Evolutionary conservation across 2,888 invertebrate species (phyloP).

Genomic region (Gymnoscelis rufifasciata): DNA sequence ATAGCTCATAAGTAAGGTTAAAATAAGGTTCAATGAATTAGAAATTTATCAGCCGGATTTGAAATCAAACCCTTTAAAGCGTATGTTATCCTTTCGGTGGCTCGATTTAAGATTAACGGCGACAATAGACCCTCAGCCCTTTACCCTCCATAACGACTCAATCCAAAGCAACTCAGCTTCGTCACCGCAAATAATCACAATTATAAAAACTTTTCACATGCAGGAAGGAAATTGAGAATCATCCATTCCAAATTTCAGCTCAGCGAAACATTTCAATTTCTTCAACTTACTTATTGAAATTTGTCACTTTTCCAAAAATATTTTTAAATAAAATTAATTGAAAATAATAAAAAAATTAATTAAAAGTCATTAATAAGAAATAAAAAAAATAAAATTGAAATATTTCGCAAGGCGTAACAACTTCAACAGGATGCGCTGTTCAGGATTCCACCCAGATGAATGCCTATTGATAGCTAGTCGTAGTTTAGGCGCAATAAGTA

Average conservation of each 20-base stretch:
- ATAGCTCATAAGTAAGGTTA: too few relatives aligned
- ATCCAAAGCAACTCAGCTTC: background rate
- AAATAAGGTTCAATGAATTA: background rate
- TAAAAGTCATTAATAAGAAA: too few relatives aligned
- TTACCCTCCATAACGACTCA: conserved; percentile 22
- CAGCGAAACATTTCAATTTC: background rate
- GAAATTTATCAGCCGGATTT: background rate
- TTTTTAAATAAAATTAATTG: too few relatives aligned
- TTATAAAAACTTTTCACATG: conserved; percentile 1
- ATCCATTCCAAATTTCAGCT: background rate
- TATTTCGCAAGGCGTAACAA: background rate
- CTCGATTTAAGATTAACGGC: conserved; percentile 21
- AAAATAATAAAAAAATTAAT: too few relatives aligned
- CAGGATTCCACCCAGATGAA: conserved; percentile 10
- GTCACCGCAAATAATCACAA: conserved; percentile 18
- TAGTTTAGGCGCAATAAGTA: conserved; percentile 52
- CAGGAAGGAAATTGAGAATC: background rate
- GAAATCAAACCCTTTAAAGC: too few relatives aligned
- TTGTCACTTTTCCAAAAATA: too few relatives aligned
- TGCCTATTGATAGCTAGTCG: conserved; percentile 27
- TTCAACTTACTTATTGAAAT: too few relatives aligned
- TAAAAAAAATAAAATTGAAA: background rate
- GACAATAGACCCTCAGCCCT: conserved; percentile 20
- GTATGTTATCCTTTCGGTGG: background rate
- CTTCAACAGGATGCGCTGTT: conserved; percentile 10